A percentile compares a stretch with the other conserved stretches of the same genome.
Evolutionary conservation across 2,888 invertebrate genomes (phyloP).

Genomic region (Dicycla oo): DNA sequence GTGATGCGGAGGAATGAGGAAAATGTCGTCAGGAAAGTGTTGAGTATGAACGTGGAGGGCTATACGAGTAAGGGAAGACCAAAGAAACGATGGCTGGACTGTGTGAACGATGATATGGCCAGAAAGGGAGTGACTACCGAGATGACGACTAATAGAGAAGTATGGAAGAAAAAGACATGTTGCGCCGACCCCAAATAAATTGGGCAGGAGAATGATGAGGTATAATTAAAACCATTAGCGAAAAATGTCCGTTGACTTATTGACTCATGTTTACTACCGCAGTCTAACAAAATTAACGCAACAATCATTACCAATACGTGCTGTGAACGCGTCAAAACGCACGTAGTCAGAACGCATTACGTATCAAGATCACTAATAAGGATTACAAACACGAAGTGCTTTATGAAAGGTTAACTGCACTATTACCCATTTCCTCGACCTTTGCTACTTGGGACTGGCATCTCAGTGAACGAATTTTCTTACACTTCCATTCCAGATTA

Average conservation of each 20-base stretch:
- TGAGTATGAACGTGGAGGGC: too few relatives aligned
- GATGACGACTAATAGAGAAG: too few relatives aligned
- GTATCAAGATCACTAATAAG: constrained; percentile 39
- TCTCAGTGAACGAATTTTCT: background rate
- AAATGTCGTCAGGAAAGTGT: too few relatives aligned
- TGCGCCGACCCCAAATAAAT: too few relatives aligned
- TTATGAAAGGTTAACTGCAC: constrained; percentile 31
- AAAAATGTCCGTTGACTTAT: background rate
- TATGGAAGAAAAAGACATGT: too few relatives aligned
- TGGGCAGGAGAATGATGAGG: background rate
- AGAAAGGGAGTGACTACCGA: too few relatives aligned
- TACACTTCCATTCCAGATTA: background rate
- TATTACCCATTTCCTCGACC: constrained; percentile 29
- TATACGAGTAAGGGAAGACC: too few relatives aligned
- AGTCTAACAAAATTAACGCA: constrained; percentile 6
- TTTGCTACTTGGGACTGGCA: background rate
- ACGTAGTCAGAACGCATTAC: constrained; percentile 32
- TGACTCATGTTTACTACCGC: background rate
- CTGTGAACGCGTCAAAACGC: background rate
- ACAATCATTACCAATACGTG: background rate
- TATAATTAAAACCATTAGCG: background rate
- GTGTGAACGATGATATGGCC: too few relatives aligned
- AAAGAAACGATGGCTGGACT: too few relatives aligned
- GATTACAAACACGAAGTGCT: constrained; percentile 4
- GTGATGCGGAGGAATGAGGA: too few relatives aligned